Conservation (phyloP, 2,797 vertebrate genomes). For the Benthosema pterotum region DNA sequence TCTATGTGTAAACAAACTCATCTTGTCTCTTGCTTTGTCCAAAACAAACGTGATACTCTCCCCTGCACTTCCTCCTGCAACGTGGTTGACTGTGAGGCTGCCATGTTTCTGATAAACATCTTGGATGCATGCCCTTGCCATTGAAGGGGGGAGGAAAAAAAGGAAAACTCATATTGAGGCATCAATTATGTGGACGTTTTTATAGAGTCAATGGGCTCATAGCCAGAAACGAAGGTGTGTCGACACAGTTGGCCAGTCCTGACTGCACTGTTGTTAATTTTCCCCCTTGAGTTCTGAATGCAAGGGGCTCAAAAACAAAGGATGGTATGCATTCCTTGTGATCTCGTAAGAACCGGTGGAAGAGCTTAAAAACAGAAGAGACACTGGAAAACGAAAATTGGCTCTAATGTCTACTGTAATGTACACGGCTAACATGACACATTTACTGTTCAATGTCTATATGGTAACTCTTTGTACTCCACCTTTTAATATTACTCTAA, state of each 20-base stretch:
- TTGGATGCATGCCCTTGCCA: constrained; percentile 62
- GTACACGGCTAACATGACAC: constrained; percentile 9
- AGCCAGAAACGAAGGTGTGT: constrained; percentile 79
- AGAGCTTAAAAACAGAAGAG: constrained; percentile 34
- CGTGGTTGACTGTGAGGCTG: constrained; percentile 47
- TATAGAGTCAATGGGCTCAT: constrained; percentile 65
- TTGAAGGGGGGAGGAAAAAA: constrained; percentile 45
- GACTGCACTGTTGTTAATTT: constrained; percentile 68
- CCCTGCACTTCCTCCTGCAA: constrained; percentile 53
- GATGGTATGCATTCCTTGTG: constrained; percentile 59
- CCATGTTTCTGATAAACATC: constrained; percentile 72
- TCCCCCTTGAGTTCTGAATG: constrained; percentile 62
- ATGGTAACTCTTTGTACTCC: neutral
- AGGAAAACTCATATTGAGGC: constrained; percentile 66
- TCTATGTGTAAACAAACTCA: constrained; percentile 65
- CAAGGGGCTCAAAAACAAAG: constrained; percentile 59
- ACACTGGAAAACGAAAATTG: constrained; percentile 15
- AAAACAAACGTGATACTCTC: constrained; percentile 61
- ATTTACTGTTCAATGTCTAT: constrained; percentile 5
- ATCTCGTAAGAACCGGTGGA: constrained; percentile 52
- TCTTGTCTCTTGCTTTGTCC: constrained; percentile 61
- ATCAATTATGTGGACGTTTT: constrained; percentile 76
- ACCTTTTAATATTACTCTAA: neutral
- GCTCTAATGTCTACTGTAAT: neutral
- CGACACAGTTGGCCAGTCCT: constrained; percentile 56